Evolutionary conservation across 2,888 invertebrate genomes (phyloP).

Genomic region (Pachydiplax longipennis): DNA sequence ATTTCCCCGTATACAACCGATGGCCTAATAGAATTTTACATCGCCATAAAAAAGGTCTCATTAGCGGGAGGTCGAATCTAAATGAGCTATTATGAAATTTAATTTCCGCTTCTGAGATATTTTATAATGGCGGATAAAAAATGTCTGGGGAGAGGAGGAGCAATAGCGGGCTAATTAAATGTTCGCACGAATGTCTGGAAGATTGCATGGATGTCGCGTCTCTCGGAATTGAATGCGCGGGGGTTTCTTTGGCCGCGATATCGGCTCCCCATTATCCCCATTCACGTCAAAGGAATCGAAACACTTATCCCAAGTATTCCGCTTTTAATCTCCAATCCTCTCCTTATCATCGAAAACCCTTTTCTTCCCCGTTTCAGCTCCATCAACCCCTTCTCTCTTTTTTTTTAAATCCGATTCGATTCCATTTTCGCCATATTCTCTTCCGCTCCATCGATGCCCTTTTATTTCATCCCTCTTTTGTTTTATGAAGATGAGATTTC

Average conservation of each 20-base stretch:
- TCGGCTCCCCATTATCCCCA: no score
- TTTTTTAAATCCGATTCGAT: not conserved
- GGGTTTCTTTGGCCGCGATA: not conserved
- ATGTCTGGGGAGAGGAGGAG: no score
- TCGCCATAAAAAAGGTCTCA: not conserved
- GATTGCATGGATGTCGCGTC: not conserved
- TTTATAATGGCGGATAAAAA: no score
- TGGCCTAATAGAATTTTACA: not conserved
- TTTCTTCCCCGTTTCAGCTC: not conserved
- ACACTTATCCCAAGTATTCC: not conserved
- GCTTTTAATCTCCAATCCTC: not conserved
- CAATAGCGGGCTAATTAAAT: no score
- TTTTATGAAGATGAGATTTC: not conserved
- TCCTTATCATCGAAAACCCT: not conserved
- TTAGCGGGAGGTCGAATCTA: not conserved
- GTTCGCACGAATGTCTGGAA: not conserved
- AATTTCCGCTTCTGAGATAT: not conserved
- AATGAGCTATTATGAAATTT: not conserved
- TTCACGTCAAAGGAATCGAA: not conserved
- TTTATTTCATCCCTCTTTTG: not conserved
- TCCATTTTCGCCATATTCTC: not conserved
- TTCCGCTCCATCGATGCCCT: not conserved
- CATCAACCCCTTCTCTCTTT: not conserved
- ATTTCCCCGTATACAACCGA: not conserved
- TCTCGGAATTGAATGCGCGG: no score